phyloP scores from a whole-genome alignment of 2,113 vertebrate genomes.

The Sitta europaea region DNA sequence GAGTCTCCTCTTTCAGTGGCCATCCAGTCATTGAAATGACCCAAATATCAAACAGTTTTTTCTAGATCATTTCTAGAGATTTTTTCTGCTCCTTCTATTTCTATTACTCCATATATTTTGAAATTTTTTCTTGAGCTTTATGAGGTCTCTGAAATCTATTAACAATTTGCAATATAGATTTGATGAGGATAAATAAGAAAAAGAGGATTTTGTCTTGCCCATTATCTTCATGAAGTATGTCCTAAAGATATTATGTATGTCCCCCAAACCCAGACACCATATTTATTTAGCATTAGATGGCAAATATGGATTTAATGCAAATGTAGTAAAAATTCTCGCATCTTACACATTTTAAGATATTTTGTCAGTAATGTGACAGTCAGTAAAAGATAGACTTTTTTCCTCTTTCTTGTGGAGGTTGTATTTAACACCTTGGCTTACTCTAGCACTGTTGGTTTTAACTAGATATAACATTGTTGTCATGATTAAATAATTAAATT shows the following conservation, averaged over 20 bases:
- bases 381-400: background rate
- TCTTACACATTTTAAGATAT: background rate
- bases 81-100: background rate
- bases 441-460: background rate
- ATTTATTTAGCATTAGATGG: background rate
- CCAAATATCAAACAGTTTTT: background rate
- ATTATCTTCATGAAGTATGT: background rate
- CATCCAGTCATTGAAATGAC: background rate
- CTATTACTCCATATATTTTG: background rate
- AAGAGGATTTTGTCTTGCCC: background rate
- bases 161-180: background rate
- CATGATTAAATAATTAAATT: background rate
- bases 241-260: background rate
- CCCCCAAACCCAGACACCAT: rapidly evolving
- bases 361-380: background rate
- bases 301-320: background rate
- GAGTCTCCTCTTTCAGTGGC: background rate
- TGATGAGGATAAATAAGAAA: background rate
- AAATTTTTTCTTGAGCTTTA: background rate
- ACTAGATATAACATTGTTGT: background rate
- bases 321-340: background rate
- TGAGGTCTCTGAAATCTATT: background rate
- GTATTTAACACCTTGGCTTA: background rate
- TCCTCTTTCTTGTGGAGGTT: background rate
- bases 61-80: background rate